Base-by-base conservation (phyloP, 2,797 vertebrate genomes). In the Schizopygopsis malacanthus region DNA sequence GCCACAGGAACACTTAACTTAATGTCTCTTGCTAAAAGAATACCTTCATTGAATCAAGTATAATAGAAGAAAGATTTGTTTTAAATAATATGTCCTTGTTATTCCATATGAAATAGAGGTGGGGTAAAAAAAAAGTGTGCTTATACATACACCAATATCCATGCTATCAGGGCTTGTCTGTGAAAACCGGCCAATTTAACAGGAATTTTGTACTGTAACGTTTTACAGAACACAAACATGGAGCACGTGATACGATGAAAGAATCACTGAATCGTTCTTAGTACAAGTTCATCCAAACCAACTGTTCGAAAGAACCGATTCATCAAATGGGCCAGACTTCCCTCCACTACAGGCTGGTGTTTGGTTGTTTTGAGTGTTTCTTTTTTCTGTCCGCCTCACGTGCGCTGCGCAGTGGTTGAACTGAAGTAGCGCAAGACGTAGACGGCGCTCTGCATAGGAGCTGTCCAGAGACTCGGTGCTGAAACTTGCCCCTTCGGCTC, bases 381-480 rank as follows among this genome's bases (percentile, higher is more conserved):
- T 50, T 86, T 41, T 39, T 39, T 43, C 41, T 70, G 72, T 76
- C 39, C 20, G 18, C 9, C 70, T 69, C 37, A 16, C 50, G 59
- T 25, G 80, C 89, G 72, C 85, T 89, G 56, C 83, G 52, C 63
- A 20, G 63, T 47, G 90, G 86, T 84, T 12, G n/a, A 65, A 72
- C 59, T 13, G 18, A 20, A 56, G 22, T 39, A 90, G 20, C 77
- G 67, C 79, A 73, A 12, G 69, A 81, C 37, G 50, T 9, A 82
- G 47, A 61, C 39, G 37, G n/a, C 13, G 45, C 63, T 82, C 73
- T 65, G 81, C 70, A 79, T 85, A 56, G 70, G 90, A 87, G 81
- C 91, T 91, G 89, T 90, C 81, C 89, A 84, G 78, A 45, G 43
- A 45, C 33, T 84, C 84, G 79, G 89, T 88, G 72, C 87, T 90